phyloP scores from a whole-genome alignment of 2,113 vertebrate species.

The Anser brachyrhynchus region DNA sequence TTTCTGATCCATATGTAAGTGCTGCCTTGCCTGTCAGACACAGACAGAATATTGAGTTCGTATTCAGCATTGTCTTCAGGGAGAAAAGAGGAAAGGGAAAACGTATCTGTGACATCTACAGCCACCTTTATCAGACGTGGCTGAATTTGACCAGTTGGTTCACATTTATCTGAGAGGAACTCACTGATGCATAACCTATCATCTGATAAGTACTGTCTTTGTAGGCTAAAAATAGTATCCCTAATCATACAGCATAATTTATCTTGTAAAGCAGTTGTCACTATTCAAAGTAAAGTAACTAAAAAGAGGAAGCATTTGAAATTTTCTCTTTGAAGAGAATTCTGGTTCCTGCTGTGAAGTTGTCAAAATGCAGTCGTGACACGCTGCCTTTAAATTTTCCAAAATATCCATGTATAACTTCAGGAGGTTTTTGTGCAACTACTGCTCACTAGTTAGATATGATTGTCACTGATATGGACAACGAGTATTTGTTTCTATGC shows the following conservation, averaged over 20 bases:
- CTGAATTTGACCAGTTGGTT: not conserved
- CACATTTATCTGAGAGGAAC: not conserved
- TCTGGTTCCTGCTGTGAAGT: not conserved
- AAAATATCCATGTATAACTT: not conserved
- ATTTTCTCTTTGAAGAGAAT: not conserved
- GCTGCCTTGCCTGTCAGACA: not conserved
- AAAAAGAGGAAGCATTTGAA: not conserved
- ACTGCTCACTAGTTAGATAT: not conserved
- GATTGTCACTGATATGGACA: not conserved
- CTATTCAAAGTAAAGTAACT: not conserved
- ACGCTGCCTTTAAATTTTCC: not conserved
- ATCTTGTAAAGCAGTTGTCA: not conserved
- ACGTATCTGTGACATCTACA: not conserved
- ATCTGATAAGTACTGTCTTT: not conserved
- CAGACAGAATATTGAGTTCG: not conserved
- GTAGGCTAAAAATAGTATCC: not conserved
- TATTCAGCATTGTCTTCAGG: not conserved
- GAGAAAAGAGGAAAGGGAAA: not conserved
- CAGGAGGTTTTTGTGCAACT: not conserved
- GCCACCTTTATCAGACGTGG: not conserved
- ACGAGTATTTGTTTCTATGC: not conserved
- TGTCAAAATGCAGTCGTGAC: not conserved
- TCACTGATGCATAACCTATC: not conserved
- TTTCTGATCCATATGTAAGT: rapidly evolving
- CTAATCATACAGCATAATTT: not conserved